phyloP scores from a whole-genome alignment of 2,113 vertebrate genomes.

The Desmodus rotundus region DNA sequence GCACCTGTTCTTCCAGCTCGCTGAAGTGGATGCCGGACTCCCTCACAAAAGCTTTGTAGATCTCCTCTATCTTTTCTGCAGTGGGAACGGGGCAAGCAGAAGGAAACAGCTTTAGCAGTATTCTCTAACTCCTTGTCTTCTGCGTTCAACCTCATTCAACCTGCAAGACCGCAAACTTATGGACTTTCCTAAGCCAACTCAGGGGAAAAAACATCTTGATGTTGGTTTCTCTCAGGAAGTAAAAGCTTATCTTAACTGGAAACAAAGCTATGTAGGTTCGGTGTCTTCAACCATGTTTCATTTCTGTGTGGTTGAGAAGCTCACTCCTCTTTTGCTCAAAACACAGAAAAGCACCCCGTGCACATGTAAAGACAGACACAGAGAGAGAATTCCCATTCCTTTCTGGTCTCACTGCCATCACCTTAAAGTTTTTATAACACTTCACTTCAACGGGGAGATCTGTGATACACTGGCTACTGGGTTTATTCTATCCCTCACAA shows the following conservation, averaged over 20 bases:
- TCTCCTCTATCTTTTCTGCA: slow-evolving; percentile 95
- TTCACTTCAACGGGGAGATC: background rate
- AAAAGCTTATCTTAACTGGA: background rate
- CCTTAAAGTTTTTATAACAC: background rate
- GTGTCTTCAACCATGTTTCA: background rate
- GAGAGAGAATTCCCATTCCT: background rate
- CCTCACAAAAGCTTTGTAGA: slow-evolving; percentile 93
- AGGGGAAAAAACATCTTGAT: background rate
- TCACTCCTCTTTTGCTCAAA: background rate
- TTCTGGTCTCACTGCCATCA: background rate
- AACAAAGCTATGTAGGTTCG: background rate
- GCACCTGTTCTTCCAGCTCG: slow-evolving; percentile 93
- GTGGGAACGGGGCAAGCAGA: background rate
- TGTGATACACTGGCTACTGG: background rate
- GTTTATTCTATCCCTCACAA: background rate
- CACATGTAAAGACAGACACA: background rate
- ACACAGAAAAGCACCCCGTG: background rate
- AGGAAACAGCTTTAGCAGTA: background rate
- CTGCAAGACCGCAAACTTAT: background rate
- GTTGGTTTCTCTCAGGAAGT: background rate
- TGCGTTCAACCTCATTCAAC: background rate
- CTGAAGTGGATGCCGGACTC: slow-evolving; percentile 97
- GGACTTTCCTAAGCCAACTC: background rate
- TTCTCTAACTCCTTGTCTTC: background rate
- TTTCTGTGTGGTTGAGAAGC: background rate